A percentile compares a stretch with the other conserved stretches of the same genome.
Conservation (phyloP, 2,888 invertebrate species). For the Drosophila paramelanica region DNA sequence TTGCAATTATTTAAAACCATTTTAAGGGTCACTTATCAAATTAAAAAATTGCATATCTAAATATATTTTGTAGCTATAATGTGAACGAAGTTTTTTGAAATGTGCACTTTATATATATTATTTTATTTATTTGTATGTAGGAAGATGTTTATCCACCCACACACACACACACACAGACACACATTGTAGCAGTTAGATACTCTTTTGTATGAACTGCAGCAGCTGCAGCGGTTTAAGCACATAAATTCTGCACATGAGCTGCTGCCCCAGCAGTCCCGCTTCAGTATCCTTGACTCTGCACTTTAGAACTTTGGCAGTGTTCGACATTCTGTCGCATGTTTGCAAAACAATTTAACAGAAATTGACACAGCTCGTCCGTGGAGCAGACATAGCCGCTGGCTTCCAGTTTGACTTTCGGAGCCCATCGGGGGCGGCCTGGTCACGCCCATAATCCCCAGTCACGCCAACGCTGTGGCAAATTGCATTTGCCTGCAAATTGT, state of each 20-base stretch:
- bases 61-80: too few species aligned
- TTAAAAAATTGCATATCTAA: too few species aligned
- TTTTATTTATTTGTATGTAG: background rate
- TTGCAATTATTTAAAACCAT: too few species aligned
- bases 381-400: constrained; percentile 22
- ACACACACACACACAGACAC: constrained; percentile 5
- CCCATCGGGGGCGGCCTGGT: background rate
- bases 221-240: constrained; percentile 24
- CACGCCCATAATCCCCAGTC: constrained; percentile 24
- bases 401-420: constrained; percentile 25
- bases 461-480: constrained; percentile 46
- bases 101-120: background rate
- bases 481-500: constrained; percentile 61
- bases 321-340: constrained; percentile 39
- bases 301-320: constrained; percentile 15
- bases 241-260: constrained; percentile 9
- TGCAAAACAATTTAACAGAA: constrained; percentile 60
- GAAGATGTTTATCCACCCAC: background rate
- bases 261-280: background rate
- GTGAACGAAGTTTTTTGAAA: background rate
- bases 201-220: background rate
- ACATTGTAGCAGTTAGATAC: constrained; percentile 3
- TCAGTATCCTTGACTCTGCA: constrained; percentile 2
- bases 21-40: too few species aligned
- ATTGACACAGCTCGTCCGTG: constrained; percentile 52